A percentile compares a stretch with the other conserved stretches of the same genome.
These are phyloP conservation scores for Mylabris phalerata DNA, from an alignment of 1,140 invertebrate genomes.

Conservation along the genomic window DNA sequence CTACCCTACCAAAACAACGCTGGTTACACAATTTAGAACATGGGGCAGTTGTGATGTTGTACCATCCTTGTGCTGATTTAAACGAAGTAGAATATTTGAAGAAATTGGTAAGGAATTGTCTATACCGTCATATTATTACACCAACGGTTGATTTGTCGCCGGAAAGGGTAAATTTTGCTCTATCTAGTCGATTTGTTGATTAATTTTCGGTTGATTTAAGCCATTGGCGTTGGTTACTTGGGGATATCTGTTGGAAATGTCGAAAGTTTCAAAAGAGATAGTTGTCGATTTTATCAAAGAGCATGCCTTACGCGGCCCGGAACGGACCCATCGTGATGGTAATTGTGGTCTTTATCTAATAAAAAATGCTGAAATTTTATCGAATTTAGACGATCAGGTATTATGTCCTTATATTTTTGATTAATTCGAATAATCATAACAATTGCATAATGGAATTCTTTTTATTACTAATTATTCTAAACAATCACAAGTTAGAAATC, in stretches of 20 bases:
- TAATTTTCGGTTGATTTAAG: slow-evolving; percentile 41
- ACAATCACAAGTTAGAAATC: slow-evolving; percentile 38
- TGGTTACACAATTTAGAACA: slow-evolving; percentile 85
- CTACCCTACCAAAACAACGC: slow-evolving; percentile 71
- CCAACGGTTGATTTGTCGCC: slow-evolving; percentile 57
- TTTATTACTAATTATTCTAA: slow-evolving; percentile 3
- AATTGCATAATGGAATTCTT: too few species aligned
- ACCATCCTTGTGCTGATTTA: slow-evolving; percentile 78
- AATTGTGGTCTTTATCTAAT: slow-evolving; percentile 46
- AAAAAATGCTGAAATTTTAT: slow-evolving; percentile 48
- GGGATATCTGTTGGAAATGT: slow-evolving; percentile 69
- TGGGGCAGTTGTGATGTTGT: slow-evolving; percentile 76
- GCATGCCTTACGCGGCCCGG: slow-evolving; percentile 58
- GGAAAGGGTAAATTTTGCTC: slow-evolving; percentile 50
- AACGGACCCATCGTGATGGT: slow-evolving; percentile 54
- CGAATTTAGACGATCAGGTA: slow-evolving; percentile 45
- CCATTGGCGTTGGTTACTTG: slow-evolving; percentile 71
- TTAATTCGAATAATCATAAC: too few species aligned
- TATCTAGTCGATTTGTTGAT: too few species aligned
- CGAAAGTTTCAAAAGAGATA: slow-evolving; percentile 53
- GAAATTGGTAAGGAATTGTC: slow-evolving; percentile 59
- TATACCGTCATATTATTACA: slow-evolving; percentile 75
- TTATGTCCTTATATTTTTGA: slow-evolving; percentile 42
- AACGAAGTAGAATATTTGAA: slow-evolving; percentile 58
- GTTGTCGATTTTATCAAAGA: slow-evolving; percentile 58